Conservation (phyloP, 2,888 invertebrate species). For the Drosophila infuscata region DNA sequence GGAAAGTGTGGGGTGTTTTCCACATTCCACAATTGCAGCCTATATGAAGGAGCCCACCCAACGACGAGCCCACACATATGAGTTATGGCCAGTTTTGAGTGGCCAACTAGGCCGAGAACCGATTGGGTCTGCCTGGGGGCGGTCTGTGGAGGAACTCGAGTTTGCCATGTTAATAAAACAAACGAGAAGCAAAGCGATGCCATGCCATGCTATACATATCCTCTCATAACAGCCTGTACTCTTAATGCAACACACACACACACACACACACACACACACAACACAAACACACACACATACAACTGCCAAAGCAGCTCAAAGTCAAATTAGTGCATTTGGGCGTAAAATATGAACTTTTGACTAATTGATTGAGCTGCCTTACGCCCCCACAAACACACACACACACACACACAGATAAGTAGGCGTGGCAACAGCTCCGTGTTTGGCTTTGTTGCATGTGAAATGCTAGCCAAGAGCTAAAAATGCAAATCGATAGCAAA, state of each 20-base stretch:
- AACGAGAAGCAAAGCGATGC: slow-evolving; percentile 34
- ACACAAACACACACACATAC: not conserved
- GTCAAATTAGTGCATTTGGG: slow-evolving; percentile 62
- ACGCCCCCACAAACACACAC: slow-evolving; percentile 3
- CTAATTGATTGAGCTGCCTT: slow-evolving; percentile 66
- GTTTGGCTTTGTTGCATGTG: slow-evolving; percentile 35
- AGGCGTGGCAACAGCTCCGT: slow-evolving; percentile 14
- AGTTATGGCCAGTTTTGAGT: slow-evolving; percentile 50
- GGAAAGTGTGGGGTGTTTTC: not conserved
- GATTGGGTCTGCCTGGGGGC: not conserved
- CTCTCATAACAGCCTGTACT: not conserved
- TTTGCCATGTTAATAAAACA: slow-evolving; percentile 56
- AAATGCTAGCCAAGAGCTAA: slow-evolving; percentile 37
- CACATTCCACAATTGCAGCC: slow-evolving; percentile 31
- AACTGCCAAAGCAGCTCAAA: slow-evolving; percentile 45
- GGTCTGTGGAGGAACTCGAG: slow-evolving; percentile 20
- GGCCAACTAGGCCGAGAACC: slow-evolving; percentile 34
- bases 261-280: not conserved
- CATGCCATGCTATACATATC: slow-evolving; percentile 11
- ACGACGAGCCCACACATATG: slow-evolving; percentile 27
- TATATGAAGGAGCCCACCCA: slow-evolving; percentile 18
- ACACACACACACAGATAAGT: slow-evolving; percentile 2
- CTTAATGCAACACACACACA: slow-evolving; percentile 4
- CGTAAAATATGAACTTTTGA: slow-evolving; percentile 58
- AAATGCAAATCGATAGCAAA: slow-evolving; percentile 37